Conservation (phyloP, 2,888 invertebrate genomes). For the Eugnorisma glareosa region DNA sequence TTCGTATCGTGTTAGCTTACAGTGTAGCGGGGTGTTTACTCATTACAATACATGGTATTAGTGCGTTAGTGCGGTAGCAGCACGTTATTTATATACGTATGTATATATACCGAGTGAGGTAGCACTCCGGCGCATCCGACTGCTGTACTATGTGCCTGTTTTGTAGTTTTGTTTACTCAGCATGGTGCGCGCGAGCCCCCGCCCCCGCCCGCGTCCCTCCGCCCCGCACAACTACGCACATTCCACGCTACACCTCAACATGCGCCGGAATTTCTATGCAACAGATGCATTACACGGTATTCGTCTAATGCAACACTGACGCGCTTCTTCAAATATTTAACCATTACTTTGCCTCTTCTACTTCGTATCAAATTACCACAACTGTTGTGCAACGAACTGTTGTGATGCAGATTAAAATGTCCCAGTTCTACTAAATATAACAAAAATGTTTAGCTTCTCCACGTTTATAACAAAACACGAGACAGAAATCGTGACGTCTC, state of each 20-base stretch:
- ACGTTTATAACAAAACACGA: constrained; percentile 70
- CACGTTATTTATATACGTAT: constrained; percentile 63
- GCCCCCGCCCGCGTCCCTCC: constrained; percentile 55
- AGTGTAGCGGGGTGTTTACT: constrained; percentile 27
- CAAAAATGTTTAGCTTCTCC: constrained; percentile 66
- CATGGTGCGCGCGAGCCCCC: constrained; percentile 76
- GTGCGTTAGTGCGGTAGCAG: constrained; percentile 50
- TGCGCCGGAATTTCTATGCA: constrained; percentile 80
- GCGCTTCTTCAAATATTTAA: constrained; percentile 75
- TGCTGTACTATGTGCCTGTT: constrained; percentile 77
- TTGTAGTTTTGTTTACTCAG: constrained; percentile 87
- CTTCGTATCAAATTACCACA: constrained; percentile 64
- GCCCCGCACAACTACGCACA: constrained; percentile 74
- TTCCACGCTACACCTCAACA: constrained; percentile 78
- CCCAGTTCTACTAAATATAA: constrained; percentile 59
- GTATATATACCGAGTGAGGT: constrained; percentile 56
- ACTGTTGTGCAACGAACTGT: constrained; percentile 58
- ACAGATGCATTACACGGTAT: constrained; percentile 76
- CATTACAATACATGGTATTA: constrained; percentile 49
- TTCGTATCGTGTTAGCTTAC: constrained; percentile 29
- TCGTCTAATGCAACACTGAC: constrained; percentile 67
- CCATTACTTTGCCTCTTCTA: constrained; percentile 57
- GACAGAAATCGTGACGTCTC: constrained; percentile 81
- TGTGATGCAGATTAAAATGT: constrained; percentile 54
- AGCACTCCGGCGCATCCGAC: constrained; percentile 73